Conservation (phyloP, 2,797 vertebrate species). For the Sebastes nivosus region DNA sequence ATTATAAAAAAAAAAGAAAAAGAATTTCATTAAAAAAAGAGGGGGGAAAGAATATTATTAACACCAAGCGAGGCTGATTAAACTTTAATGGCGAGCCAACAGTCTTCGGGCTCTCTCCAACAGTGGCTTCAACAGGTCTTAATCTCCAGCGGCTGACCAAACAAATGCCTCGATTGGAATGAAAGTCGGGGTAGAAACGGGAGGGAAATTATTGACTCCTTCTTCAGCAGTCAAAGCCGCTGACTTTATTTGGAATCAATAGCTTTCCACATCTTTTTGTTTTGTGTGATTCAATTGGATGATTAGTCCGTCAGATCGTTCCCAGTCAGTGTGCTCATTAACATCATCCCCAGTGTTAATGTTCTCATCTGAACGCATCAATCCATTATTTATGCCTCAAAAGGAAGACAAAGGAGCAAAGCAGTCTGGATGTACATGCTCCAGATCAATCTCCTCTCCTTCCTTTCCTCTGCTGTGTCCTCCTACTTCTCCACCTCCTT, state of each 20-base stretch:
- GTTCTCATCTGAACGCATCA: slow-evolving; percentile 72
- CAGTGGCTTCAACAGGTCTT: slow-evolving; percentile 74
- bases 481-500: background rate
- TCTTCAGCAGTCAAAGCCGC: slow-evolving; percentile 40
- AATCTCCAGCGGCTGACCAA: slow-evolving; percentile 57
- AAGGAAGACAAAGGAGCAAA: slow-evolving; percentile 67
- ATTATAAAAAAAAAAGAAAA: slow-evolving; percentile 32
- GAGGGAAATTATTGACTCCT: slow-evolving; percentile 34
- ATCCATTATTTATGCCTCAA: slow-evolving; percentile 76
- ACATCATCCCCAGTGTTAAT: slow-evolving; percentile 59
- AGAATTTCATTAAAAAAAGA: slow-evolving; percentile 59
- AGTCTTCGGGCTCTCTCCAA: slow-evolving; percentile 46
- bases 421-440: slow-evolving; percentile 18
- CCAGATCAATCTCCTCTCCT: slow-evolving; percentile 24
- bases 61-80: slow-evolving; percentile 54
- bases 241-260: slow-evolving; percentile 59
- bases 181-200: slow-evolving; percentile 1
- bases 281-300: slow-evolving; percentile 19
- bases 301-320: slow-evolving; percentile 36
- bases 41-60: slow-evolving; percentile 55
- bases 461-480: background rate
- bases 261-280: slow-evolving; percentile 26
- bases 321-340: slow-evolving; percentile 59
- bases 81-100: slow-evolving; percentile 63
- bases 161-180: slow-evolving; percentile 53